Evolutionary conservation across 2,113 vertebrate genomes (phyloP).

Genomic region (Tragelaphus imberbis): DNA sequence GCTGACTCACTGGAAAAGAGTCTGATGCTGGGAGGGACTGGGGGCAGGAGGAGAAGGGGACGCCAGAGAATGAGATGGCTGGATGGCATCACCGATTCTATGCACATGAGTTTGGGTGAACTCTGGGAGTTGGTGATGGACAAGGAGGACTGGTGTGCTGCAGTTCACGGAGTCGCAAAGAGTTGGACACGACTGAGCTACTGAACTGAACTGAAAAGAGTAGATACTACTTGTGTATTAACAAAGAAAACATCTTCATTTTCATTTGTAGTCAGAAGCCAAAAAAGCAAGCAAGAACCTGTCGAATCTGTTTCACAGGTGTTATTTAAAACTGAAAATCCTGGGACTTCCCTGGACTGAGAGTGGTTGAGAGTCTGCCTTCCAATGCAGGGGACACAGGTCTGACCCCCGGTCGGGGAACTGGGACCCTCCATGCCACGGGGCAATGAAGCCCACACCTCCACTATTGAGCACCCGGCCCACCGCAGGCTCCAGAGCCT

Average conservation of each 20-base stretch:
- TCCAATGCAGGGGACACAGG: not conserved
- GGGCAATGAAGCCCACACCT: not conserved
- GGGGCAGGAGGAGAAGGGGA: too few species aligned
- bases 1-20: too few species aligned
- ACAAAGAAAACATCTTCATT: slow-evolving; percentile 6
- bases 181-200: fast-evolving
- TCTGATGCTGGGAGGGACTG: too few species aligned
- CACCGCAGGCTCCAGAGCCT: not conserved
- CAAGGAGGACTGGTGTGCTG: too few species aligned
- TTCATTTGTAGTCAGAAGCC: not conserved
- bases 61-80: too few species aligned
- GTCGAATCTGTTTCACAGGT: not conserved
- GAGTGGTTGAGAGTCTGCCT: not conserved
- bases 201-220: not conserved
- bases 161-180: fast-evolving
- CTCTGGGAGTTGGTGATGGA: too few species aligned
- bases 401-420: not conserved
- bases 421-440: not conserved
- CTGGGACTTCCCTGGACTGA: not conserved
- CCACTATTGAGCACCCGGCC: not conserved
- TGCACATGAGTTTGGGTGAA: too few species aligned
- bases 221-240: not conserved
- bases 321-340: not conserved
- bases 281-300: not conserved
- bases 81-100: fast-evolving